Conservation (phyloP, 1,140 invertebrate species). For the Planococcus citri region DNA sequence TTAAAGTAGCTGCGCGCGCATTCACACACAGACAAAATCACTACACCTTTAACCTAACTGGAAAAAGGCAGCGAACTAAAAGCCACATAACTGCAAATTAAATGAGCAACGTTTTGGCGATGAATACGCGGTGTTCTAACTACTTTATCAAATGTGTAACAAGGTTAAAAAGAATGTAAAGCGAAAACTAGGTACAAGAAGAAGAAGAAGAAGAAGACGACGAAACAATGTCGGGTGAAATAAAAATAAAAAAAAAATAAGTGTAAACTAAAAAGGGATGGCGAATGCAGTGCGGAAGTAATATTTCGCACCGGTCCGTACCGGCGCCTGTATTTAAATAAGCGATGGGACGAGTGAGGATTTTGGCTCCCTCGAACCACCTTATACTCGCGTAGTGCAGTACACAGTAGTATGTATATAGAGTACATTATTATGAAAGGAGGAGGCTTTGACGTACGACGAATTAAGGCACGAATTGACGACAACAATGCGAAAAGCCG, state of each 20-base stretch:
- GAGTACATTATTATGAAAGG: neutral
- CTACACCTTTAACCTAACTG: neutral
- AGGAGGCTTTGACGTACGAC: neutral
- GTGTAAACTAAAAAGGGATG: neutral
- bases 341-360: neutral
- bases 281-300: neutral
- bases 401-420: too few relatives aligned
- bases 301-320: constrained; percentile 6
- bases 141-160: constrained; percentile 1
- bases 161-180: constrained; percentile 2
- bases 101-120: neutral
- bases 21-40: neutral
- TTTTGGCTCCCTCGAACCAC: neutral
- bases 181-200: neutral
- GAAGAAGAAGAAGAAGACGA: too few relatives aligned
- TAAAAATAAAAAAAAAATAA: neutral
- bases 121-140: neutral
- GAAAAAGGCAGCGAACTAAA: neutral
- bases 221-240: neutral
- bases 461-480: neutral
- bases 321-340: constrained; percentile 6
- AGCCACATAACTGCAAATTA: neutral
- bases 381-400: too few relatives aligned
- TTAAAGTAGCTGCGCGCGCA: neutral
- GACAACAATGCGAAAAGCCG: constrained; percentile 1